Base-by-base conservation (phyloP, 2,888 invertebrate genomes). In the Adelognathus sp. region DNA sequence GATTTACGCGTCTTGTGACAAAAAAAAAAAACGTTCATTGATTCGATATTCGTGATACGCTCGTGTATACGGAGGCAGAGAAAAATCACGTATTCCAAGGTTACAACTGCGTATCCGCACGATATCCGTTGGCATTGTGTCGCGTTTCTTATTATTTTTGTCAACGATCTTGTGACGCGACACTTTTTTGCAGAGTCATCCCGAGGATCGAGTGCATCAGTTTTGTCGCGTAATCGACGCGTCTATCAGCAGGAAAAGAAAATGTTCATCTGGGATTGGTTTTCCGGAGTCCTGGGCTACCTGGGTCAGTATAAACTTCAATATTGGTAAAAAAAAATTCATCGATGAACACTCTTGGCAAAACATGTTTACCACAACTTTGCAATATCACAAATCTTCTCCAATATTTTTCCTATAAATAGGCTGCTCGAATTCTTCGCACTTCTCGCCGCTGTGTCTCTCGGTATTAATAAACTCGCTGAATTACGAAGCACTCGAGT, bases 241-340 rank as follows among this genome's bases (percentile, higher is more conserved):
- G 77, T 61, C 78, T 61, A 76, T 77, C 80, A 82, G 70, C 46
- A 58, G 71, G 56, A 70, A 44, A 24, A 60, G 44, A 92, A 90
- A 91, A 98, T 98, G 98, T 98, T 98, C 94, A 95, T 98, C 93
- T 96, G 97, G 96, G 98, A 98, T 93, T 98, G 98, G 97, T 96
- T 98, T 92, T 97, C 97, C 92, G 97, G 97, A 89, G 97, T 98
- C 91, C 94, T 98, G 91, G 97, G 97, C 92, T 98, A 97, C 93
- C 94, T 98, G 92, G 98, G 98, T 97, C 92, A 95, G 95, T 93
- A 44, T 41, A 24, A 46, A 33, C 18, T 16, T 72, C 7, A 11
- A 36, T 7, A 33, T 33, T 21, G 1, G 16, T 11, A 41, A 14
- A 41, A 14, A 14, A 14, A 41, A 6, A 41, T n/a, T n/a, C n/a